phyloP scores from a whole-genome alignment of 2,113 vertebrate genomes.

The Microtus ochrogaster region DNA sequence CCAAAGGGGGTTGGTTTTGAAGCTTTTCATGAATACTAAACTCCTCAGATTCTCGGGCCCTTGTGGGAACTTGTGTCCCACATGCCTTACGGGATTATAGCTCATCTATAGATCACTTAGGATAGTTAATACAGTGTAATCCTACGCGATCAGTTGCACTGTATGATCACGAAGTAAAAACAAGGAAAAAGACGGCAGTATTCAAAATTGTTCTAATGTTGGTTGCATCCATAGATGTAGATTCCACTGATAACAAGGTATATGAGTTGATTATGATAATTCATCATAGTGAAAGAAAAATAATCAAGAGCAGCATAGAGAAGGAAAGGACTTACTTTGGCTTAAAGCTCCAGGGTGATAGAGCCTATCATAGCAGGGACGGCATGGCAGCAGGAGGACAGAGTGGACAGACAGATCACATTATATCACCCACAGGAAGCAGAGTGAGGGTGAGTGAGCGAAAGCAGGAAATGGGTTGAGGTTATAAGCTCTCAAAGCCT shows the following conservation, averaged over 20 bases:
- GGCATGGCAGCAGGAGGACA: neutral
- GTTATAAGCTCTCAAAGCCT: neutral
- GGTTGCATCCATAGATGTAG: neutral
- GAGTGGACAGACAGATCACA: neutral
- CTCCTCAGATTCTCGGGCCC: neutral
- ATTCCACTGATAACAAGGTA: neutral
- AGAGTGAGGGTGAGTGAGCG: neutral
- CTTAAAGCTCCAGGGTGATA: neutral
- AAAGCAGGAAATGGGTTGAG: neutral
- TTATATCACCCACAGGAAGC: neutral
- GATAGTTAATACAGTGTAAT: neutral
- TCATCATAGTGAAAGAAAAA: no score
- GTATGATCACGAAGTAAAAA: neutral
- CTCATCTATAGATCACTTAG: no score
- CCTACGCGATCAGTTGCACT: neutral
- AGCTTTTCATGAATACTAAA: neutral
- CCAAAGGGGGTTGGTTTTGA: neutral
- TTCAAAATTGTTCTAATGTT: neutral
- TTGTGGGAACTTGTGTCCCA: neutral
- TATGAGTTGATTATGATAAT: neutral
- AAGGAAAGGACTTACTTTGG: neutral
- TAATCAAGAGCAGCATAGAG: neutral
- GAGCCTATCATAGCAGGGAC: neutral
- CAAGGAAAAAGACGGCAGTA: neutral
- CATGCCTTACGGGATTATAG: neutral